A percentile compares a stretch with the other conserved stretches of the same genome.
Evolutionary conservation across 2,888 invertebrate species (phyloP).

Genomic region (Thalpophila matura): DNA sequence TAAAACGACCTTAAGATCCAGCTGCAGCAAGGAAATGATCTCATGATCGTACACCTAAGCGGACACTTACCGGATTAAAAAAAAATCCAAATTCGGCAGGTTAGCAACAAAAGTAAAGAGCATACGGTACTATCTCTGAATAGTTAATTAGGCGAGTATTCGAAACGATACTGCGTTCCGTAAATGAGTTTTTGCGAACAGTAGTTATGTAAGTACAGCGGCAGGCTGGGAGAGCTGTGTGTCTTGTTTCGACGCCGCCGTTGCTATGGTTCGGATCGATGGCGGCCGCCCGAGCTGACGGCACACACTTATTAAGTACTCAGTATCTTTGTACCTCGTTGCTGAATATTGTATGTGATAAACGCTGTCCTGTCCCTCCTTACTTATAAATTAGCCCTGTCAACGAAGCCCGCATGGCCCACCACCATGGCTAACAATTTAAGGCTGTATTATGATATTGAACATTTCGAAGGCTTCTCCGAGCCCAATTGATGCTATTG

Average conservation of each 20-base stretch:
- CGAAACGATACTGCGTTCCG: conserved; percentile 61
- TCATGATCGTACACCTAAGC: conserved; percentile 22
- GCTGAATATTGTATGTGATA: conserved; percentile 62
- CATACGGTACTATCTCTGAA: conserved; percentile 64
- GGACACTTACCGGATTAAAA: conserved; percentile 46
- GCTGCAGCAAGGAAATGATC: conserved; percentile 48
- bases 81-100: conserved; percentile 24
- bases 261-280: conserved; percentile 60
- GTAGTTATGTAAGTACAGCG: conserved; percentile 63
- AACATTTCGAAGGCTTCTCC: conserved; percentile 23
- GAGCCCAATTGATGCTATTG: background rate
- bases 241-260: conserved; percentile 56
- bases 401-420: conserved; percentile 6
- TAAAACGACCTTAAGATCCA: conserved; percentile 18
- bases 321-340: conserved; percentile 52
- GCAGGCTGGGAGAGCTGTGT: conserved; percentile 48
- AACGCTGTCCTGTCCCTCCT: conserved; percentile 40
- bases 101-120: conserved; percentile 23
- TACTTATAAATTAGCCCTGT: conserved; percentile 34
- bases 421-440: conserved; percentile 17
- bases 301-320: conserved; percentile 59
- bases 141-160: conserved; percentile 68
- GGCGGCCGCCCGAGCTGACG: conserved; percentile 55
- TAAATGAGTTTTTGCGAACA: conserved; percentile 70
- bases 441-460: conserved; percentile 13